Conservation (phyloP, 2,113 vertebrate genomes). For the Gadus chalcogrammus region DNA sequence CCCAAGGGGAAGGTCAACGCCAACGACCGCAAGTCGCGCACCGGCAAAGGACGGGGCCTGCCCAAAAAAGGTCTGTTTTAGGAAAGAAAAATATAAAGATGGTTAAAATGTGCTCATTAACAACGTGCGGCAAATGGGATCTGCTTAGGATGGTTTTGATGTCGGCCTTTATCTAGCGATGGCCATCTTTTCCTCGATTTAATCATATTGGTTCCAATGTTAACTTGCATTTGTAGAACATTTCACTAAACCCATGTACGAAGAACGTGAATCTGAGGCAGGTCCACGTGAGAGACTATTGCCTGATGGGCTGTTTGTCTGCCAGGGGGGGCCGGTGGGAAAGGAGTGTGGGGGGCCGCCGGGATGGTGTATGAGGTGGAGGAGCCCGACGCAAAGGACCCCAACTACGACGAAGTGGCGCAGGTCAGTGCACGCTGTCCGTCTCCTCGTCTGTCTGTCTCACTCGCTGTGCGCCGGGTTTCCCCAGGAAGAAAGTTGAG, state of each 20-base stretch:
- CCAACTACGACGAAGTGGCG: constrained; percentile 84
- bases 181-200: too few relatives aligned
- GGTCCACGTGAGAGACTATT: too few relatives aligned
- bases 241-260: too few relatives aligned
- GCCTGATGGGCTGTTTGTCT: neutral
- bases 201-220: too few relatives aligned
- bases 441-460: neutral
- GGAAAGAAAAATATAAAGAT: neutral
- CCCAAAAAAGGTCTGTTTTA: constrained; percentile 80
- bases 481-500: neutral
- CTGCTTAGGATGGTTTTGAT: neutral
- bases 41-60: constrained; percentile 81
- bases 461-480: neutral
- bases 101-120: neutral
- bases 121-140: neutral
- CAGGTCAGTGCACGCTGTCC: constrained; percentile 67
- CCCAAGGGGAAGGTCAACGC: constrained; percentile 68
- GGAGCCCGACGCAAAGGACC: constrained; percentile 78
- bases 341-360: constrained; percentile 86
- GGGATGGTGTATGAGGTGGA: constrained; percentile 83
- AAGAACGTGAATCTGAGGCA: too few relatives aligned
- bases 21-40: constrained; percentile 79
- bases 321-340: constrained; percentile 82
- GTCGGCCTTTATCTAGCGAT: neutral
- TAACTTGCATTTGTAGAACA: too few relatives aligned